Percentiles rank a stretch among this genome's conserved stretches.
Conservation (phyloP, 92 coral and sea anemone species). For the Epizoanthus rinbou region DNA sequence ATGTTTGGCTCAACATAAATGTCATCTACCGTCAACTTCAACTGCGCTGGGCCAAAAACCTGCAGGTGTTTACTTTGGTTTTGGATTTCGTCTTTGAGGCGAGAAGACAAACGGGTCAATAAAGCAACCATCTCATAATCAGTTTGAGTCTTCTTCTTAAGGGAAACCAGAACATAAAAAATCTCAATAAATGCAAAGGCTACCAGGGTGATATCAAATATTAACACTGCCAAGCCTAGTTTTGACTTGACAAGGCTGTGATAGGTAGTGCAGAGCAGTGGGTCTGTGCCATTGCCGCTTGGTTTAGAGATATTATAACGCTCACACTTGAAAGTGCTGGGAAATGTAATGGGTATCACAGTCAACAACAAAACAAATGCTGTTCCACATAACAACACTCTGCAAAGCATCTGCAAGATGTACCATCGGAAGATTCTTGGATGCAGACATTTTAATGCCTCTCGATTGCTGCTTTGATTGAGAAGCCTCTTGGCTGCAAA, state of each 20-base stretch:
- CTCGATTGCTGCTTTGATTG: conserved; percentile 28
- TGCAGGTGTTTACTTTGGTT: conserved; percentile 29
- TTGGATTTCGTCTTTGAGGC: conserved; percentile 34
- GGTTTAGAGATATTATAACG: conserved; percentile 7
- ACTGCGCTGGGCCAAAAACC: conserved; percentile 40
- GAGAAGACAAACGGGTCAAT: conserved; percentile 36
- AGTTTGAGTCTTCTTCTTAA: conserved; percentile 32
- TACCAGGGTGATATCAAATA: conserved; percentile 23
- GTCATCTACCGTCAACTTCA: conserved; percentile 33
- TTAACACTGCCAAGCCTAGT: conserved; percentile 17
- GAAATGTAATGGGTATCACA: conserved; percentile 17
- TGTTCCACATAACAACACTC: conserved; percentile 19
- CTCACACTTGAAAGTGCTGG: conserved; percentile 16
- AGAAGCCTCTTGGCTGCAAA: conserved; percentile 45
- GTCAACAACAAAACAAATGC: conserved; percentile 24
- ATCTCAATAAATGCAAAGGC: conserved; percentile 35
- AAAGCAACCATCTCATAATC: conserved; percentile 42
- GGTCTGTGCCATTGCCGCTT: conserved; percentile 8
- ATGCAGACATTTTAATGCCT: conserved; percentile 31
- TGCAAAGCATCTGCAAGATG: conserved; percentile 31
- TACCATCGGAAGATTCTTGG: conserved; percentile 44
- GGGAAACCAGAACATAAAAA: conserved; percentile 34
- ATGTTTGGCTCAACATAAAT: conserved; percentile 36
- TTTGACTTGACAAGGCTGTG: conserved; percentile 34
- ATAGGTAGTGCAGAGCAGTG: conserved; percentile 31